Percentiles rank a stretch among this genome's conserved stretches.
phyloP scores from a whole-genome alignment of 2,113 vertebrate genomes.

The Antidorcas marsupialis region DNA sequence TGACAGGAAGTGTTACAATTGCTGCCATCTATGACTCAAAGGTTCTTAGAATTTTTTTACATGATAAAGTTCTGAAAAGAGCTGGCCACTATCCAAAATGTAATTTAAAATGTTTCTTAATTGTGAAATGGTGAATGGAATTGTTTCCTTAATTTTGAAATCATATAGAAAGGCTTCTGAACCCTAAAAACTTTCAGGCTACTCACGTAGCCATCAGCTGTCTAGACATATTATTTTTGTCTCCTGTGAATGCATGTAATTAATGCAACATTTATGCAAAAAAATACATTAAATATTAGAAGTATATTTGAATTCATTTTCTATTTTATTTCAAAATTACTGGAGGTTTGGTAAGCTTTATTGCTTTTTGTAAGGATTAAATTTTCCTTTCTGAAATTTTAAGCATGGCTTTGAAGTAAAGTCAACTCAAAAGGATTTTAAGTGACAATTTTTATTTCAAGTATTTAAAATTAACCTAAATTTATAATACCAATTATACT shows the following conservation, averaged over 20 bases:
- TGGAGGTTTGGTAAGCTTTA: background rate
- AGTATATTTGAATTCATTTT: background rate
- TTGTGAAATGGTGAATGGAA: background rate
- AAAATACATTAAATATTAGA: background rate
- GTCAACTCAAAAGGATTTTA: background rate
- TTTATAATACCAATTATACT: background rate
- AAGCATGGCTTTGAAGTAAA: background rate
- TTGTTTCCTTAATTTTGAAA: background rate
- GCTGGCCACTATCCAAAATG: background rate
- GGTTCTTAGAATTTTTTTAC: background rate
- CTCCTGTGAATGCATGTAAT: background rate
- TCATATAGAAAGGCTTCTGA: background rate
- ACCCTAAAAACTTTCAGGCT: background rate
- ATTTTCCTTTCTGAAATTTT: background rate
- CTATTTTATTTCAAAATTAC: background rate
- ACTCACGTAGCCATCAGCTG: background rate
- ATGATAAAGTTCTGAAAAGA: background rate
- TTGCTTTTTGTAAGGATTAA: background rate
- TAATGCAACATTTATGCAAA: background rate
- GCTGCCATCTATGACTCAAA: background rate
- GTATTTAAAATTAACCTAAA: background rate
- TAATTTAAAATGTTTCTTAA: constrained; percentile 7
- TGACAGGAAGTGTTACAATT: background rate
- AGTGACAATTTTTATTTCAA: background rate
- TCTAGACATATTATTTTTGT: background rate